Conservation (phyloP, 2,888 invertebrate species). For the Ametastegia equiseti region DNA sequence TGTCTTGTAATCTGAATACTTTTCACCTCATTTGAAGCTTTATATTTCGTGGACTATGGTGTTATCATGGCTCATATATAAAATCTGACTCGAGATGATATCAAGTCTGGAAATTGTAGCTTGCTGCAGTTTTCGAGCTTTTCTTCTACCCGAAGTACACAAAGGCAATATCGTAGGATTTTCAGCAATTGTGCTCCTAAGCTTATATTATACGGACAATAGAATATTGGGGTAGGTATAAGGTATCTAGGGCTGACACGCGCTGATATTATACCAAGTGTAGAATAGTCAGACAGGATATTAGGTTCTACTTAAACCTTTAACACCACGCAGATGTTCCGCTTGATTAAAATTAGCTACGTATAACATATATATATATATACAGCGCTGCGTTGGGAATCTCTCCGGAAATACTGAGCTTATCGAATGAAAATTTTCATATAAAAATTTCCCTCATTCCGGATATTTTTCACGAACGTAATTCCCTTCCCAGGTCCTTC, state of each 20-base stretch:
- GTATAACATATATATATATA: not conserved
- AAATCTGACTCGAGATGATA: not conserved
- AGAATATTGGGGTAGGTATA: constrained; percentile 19
- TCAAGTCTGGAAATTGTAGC: not conserved
- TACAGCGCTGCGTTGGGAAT: not conserved
- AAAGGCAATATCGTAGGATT: constrained; percentile 35
- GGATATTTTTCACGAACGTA: no score
- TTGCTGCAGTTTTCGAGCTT: not conserved
- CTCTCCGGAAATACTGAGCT: not conserved
- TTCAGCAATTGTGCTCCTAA: not conserved
- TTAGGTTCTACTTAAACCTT: constrained; percentile 9
- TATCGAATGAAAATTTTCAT: no score
- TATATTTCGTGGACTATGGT: no score
- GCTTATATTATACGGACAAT: not conserved
- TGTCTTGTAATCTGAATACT: not conserved
- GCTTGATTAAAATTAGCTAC: constrained; percentile 23
- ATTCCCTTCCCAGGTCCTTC: no score
- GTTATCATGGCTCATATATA: no score
- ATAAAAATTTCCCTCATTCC: no score
- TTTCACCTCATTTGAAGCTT: not conserved
- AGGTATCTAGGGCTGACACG: constrained; percentile 18
- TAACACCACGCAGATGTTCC: not conserved
- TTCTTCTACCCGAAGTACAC: not conserved
- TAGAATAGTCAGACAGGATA: not conserved
- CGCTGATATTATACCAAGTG: not conserved